These are phyloP conservation scores for Hydriomena furcata DNA, from an alignment of 2,888 invertebrate genomes.

Conservation along the genomic window DNA sequence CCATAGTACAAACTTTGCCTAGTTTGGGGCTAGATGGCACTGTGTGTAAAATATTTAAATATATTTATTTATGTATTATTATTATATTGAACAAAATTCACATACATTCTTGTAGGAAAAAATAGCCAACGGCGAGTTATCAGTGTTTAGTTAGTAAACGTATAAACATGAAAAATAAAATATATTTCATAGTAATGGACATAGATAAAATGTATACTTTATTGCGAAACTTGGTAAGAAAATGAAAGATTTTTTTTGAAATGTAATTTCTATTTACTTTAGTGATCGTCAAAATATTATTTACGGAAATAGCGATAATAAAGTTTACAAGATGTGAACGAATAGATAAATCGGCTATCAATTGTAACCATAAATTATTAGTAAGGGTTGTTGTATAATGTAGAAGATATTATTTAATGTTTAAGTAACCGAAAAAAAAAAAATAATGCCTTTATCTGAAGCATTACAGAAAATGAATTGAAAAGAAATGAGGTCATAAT, in stretches of 20 bases:
- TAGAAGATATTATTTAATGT: neutral
- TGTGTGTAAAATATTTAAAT: too few relatives aligned
- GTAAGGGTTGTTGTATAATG: too few relatives aligned
- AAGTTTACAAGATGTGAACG: too few relatives aligned
- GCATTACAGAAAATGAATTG: constrained; percentile 26
- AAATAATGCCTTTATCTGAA: constrained; percentile 7
- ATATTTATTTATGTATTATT: too few relatives aligned
- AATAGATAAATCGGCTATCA: too few relatives aligned
- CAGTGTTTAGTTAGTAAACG: constrained; percentile 5
- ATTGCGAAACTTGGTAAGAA: neutral
- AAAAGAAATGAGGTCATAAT: constrained; percentile 66
- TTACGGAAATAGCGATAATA: too few relatives aligned
- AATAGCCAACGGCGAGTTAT: constrained; percentile 8
- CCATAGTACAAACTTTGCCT: too few relatives aligned
- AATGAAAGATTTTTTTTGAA: neutral
- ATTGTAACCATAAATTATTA: too few relatives aligned
- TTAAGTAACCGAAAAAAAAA: neutral
- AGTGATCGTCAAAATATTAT: too few relatives aligned
- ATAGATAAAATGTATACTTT: constrained; percentile 7
- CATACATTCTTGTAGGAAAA: neutral
- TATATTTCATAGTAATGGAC: constrained; percentile 2
- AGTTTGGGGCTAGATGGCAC: too few relatives aligned
- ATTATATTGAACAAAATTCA: neutral
- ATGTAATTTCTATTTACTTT: too few relatives aligned
- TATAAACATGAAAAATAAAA: constrained; percentile 8